Percentiles rank a stretch among this genome's conserved stretches.
Evolutionary conservation across 2,113 vertebrate species (phyloP).

Genomic region (Vombatus ursinus): DNA sequence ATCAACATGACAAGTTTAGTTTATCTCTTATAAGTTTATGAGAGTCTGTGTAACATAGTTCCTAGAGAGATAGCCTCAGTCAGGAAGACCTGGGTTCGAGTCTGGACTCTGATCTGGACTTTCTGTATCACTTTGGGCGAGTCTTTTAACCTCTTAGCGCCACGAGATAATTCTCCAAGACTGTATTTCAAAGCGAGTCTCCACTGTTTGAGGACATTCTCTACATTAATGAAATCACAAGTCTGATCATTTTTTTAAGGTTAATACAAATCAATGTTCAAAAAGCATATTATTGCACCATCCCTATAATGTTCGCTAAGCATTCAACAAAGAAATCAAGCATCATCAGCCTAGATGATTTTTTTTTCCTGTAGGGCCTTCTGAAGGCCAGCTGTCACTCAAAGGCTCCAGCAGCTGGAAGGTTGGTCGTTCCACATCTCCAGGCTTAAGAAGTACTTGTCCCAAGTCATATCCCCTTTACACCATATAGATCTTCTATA

Average conservation of each 20-base stretch:
- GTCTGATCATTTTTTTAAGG: not conserved
- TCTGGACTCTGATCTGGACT: not conserved
- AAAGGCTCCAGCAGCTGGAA: not conserved
- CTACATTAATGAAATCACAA: no score
- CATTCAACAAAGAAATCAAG: not conserved
- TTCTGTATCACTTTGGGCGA: not conserved
- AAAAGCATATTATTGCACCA: not conserved
- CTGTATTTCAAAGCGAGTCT: not conserved
- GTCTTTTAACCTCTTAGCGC: not conserved
- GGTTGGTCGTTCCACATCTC: not conserved
- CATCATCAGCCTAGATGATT: not conserved
- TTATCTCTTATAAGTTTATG: not conserved
- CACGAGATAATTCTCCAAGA: not conserved
- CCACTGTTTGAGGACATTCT: not conserved
- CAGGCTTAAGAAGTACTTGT: not conserved
- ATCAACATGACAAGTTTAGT: not conserved
- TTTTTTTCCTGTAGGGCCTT: not conserved
- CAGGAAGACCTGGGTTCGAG: not conserved
- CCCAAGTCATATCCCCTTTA: not conserved
- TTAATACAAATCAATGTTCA: not conserved
- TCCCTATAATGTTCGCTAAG: not conserved
- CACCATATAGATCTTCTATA: not conserved
- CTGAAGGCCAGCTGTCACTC: not conserved
- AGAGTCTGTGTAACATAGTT: not conserved
- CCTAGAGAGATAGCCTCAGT: not conserved